phyloP scores from a whole-genome alignment of 2,113 vertebrate species.

The Holacanthus passer region DNA sequence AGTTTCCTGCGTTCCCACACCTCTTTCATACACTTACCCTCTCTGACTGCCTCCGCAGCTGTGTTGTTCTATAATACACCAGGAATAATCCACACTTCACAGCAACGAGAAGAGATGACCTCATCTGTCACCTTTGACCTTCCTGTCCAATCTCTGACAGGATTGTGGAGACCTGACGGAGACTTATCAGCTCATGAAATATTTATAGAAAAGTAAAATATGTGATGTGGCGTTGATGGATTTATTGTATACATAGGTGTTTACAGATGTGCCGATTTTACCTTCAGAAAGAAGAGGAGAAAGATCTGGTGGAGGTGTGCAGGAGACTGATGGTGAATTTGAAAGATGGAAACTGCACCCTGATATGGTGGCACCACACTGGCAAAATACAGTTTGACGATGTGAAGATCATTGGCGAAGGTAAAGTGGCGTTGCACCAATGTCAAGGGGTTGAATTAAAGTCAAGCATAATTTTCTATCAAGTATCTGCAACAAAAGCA shows the following conservation, averaged over 20 bases:
- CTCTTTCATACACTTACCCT: constrained; percentile 14
- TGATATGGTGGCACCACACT: not conserved
- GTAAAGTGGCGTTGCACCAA: constrained; percentile 16
- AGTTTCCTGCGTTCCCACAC: constrained; percentile 73
- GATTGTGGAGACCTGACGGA: not conserved
- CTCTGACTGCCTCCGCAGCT: not conserved
- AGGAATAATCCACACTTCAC: constrained; percentile 41
- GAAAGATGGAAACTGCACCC: constrained; percentile 52
- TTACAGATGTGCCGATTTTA: not conserved
- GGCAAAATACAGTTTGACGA: not conserved
- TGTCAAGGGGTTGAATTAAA: not conserved
- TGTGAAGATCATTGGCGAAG: constrained; percentile 54
- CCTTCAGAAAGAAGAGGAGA: constrained; percentile 29
- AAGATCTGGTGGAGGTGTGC: constrained; percentile 58
- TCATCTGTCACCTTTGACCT: constrained; percentile 31
- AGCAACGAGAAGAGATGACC: constrained; percentile 46
- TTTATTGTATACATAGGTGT: not conserved
- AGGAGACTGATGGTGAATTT: constrained; percentile 51
- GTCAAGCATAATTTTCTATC: too few species aligned
- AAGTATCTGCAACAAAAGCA: not conserved
- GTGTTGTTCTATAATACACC: constrained; percentile 1
- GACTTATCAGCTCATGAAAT: not conserved
- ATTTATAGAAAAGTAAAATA: not conserved
- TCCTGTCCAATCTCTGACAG: not conserved
- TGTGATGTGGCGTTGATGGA: not conserved